phyloP scores from a whole-genome alignment of 2,888 invertebrate genomes.

The Steromphala cineraria region DNA sequence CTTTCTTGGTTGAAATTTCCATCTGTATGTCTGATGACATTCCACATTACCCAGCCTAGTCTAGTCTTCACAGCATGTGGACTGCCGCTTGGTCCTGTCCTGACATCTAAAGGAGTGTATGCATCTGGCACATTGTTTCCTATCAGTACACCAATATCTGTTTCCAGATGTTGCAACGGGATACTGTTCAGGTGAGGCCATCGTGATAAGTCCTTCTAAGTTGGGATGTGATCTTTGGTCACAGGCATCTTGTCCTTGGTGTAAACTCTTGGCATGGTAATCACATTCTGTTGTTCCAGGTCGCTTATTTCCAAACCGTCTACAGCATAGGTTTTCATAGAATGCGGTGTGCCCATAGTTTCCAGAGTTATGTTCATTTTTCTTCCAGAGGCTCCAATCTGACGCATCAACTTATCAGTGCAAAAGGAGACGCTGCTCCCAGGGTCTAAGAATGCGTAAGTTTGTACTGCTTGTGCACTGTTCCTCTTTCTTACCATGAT shows the following conservation, averaged over 20 bases:
- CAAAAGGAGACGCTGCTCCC: slow-evolving; percentile 28
- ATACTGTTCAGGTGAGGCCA: slow-evolving; percentile 22
- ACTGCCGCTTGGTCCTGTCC: slow-evolving; percentile 19
- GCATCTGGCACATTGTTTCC: slow-evolving; percentile 21
- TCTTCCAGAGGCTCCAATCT: neutral
- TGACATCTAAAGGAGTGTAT: too few species aligned
- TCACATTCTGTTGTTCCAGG: neutral
- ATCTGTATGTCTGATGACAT: neutral
- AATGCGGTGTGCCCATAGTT: slow-evolving; percentile 5
- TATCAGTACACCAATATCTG: slow-evolving; percentile 24
- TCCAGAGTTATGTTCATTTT: neutral
- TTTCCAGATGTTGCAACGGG: neutral
- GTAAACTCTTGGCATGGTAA: neutral
- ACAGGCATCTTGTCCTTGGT: slow-evolving; percentile 19
- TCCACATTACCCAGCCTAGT: neutral
- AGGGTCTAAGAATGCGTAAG: slow-evolving; percentile 24
- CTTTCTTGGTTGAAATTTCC: too few species aligned
- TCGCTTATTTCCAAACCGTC: neutral
- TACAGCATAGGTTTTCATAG: neutral
- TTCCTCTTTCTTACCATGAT: slow-evolving; percentile 11
- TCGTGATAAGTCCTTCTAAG: neutral
- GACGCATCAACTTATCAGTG: neutral
- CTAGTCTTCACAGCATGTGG: slow-evolving; percentile 21
- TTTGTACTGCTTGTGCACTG: neutral
- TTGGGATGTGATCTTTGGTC: slow-evolving; percentile 7